Percentiles rank a stretch among this genome's conserved stretches.
These are phyloP conservation scores for Enteromius mattozi DNA, from an alignment of 2,797 vertebrate genomes.

Conservation along the genomic window DNA sequence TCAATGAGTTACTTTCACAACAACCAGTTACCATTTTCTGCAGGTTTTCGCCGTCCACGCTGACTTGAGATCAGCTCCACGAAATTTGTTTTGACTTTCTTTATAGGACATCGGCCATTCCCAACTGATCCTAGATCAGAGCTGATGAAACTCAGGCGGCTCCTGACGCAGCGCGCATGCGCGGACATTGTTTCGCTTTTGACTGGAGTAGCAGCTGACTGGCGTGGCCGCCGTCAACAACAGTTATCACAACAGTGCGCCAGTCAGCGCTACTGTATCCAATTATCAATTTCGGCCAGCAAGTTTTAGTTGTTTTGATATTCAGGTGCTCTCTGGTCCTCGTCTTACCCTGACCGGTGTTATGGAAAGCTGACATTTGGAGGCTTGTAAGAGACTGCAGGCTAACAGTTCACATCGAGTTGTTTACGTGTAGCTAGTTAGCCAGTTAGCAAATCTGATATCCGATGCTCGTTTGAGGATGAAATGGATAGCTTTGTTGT, in stretches of 20 bases:
- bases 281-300: not conserved
- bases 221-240: slow-evolving; percentile 41
- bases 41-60: not conserved
- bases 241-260: slow-evolving; percentile 19
- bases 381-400: slow-evolving; percentile 18
- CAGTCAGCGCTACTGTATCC: not conserved
- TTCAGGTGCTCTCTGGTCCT: not conserved
- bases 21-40: not conserved
- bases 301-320: not conserved
- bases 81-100: not conserved
- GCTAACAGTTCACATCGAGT: slow-evolving; percentile 36
- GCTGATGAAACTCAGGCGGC: not conserved
- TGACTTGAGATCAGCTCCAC: not conserved
- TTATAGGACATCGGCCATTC: not conserved
- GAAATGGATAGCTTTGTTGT: slow-evolving; percentile 45
- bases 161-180: slow-evolving; percentile 28
- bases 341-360: not conserved
- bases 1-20: not conserved
- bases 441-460: slow-evolving; percentile 45
- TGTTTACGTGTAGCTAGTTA: slow-evolving; percentile 59
- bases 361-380: slow-evolving; percentile 51
- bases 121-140: slow-evolving; percentile 31
- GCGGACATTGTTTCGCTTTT: slow-evolving; percentile 53
- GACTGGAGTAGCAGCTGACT: slow-evolving; percentile 42
- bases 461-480: slow-evolving; percentile 34